A percentile compares a stretch with the other conserved stretches of the same genome.
phyloP scores from a whole-genome alignment of 2,888 invertebrate genomes.

The Alsophila aescularia region DNA sequence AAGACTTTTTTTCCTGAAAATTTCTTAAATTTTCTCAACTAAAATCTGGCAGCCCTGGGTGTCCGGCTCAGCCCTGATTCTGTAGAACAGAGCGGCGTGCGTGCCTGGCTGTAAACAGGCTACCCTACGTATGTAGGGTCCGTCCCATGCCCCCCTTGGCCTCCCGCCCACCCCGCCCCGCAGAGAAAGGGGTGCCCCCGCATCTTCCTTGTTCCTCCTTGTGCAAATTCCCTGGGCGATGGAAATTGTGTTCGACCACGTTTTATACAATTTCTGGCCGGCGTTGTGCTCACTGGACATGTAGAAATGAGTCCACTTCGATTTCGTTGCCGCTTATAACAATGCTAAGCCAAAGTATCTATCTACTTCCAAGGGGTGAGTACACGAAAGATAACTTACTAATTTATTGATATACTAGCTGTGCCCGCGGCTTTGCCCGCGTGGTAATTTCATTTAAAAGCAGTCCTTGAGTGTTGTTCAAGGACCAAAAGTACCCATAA shows the following conservation, averaged over 20 bases:
- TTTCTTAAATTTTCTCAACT: constrained; percentile 27
- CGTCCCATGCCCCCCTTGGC: constrained; percentile 63
- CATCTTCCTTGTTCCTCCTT: constrained; percentile 83
- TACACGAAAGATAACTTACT: neutral
- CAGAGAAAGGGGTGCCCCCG: constrained; percentile 79
- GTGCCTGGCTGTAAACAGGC: constrained; percentile 83
- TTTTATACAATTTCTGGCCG: constrained; percentile 84
- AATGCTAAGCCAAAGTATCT: neutral
- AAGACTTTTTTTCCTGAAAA: constrained; percentile 12
- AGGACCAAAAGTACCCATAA: too few species aligned
- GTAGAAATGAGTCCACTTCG: constrained; percentile 38
- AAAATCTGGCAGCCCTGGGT: constrained; percentile 68
- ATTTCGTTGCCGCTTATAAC: neutral
- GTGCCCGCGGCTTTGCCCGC: too few species aligned
- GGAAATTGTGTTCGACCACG: constrained; percentile 83
- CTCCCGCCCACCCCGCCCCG: constrained; percentile 49
- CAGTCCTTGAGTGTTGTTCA: too few species aligned
- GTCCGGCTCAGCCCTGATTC: constrained; percentile 82
- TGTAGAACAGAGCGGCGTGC: constrained; percentile 81
- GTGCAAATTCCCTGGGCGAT: constrained; percentile 85
- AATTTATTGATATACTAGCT: too few species aligned
- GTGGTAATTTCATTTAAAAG: too few species aligned
- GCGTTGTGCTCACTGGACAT: constrained; percentile 49
- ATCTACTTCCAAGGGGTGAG: neutral
- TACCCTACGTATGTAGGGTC: constrained; percentile 79